These are phyloP conservation scores for Eutrigla gurnardus DNA, from an alignment of 2,797 vertebrate species.

Conservation along the genomic window DNA sequence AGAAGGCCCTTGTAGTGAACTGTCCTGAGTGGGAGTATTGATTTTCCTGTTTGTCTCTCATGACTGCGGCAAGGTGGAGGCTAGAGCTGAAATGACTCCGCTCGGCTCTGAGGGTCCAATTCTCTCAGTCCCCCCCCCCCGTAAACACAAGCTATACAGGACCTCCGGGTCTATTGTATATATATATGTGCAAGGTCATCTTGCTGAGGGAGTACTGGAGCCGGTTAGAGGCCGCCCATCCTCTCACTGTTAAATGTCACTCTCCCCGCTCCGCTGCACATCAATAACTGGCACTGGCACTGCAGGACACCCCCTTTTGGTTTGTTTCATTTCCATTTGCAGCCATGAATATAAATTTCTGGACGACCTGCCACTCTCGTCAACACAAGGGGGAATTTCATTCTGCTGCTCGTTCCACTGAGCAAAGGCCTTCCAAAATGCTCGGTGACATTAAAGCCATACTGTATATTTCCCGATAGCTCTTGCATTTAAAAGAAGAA, in stretches of 20 bases:
- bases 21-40: slow-evolving; percentile 81
- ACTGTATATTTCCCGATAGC: slow-evolving; percentile 63
- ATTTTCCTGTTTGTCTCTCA: slow-evolving; percentile 81
- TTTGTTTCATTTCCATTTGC: slow-evolving; percentile 72
- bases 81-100: slow-evolving; percentile 64
- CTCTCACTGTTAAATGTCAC: slow-evolving; percentile 77
- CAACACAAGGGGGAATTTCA: slow-evolving; percentile 57
- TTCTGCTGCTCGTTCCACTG: slow-evolving; percentile 30
- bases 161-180: slow-evolving; percentile 16
- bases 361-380: slow-evolving; percentile 60
- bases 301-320: slow-evolving; percentile 59
- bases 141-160: slow-evolving; percentile 39
- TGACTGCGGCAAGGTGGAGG: slow-evolving; percentile 71
- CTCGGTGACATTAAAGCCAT: slow-evolving; percentile 58
- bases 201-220: slow-evolving; percentile 35
- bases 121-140: slow-evolving; percentile 28
- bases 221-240: slow-evolving; percentile 50
- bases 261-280: slow-evolving; percentile 65
- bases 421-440: slow-evolving; percentile 51
- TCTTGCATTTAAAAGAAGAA: slow-evolving; percentile 6
- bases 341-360: slow-evolving; percentile 73
- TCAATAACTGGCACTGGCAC: slow-evolving; percentile 67
- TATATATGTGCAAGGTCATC: slow-evolving; percentile 42
- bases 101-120: slow-evolving; percentile 47
- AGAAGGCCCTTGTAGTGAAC: slow-evolving; percentile 78